phyloP scores from a whole-genome alignment of 1,140 invertebrate species.

The Globodera ellingtonae region DNA sequence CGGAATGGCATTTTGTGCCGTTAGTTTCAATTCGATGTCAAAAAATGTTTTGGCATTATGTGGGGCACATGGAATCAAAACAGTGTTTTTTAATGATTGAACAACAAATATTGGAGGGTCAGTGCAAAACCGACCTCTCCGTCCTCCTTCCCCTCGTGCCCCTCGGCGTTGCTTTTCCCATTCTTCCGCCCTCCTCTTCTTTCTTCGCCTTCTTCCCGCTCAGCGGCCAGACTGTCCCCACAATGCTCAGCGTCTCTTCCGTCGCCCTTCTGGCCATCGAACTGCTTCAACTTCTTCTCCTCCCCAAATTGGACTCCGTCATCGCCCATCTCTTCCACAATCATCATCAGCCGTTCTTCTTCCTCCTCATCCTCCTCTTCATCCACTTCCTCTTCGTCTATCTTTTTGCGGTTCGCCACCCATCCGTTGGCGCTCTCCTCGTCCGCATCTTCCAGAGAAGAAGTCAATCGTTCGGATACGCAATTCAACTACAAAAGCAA shows the following conservation, averaged over 20 bases:
- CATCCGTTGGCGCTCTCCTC: not conserved
- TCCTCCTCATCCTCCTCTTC: not conserved
- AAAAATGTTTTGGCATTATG: not conserved
- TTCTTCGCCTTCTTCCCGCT: not conserved
- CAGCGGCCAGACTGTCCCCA: not conserved
- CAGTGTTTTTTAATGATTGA: not conserved
- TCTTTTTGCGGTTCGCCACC: not conserved
- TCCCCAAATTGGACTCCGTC: not conserved
- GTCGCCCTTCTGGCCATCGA: not conserved
- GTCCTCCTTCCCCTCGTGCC: constrained; percentile 1
- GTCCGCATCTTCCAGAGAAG: not conserved
- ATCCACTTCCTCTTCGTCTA: not conserved
- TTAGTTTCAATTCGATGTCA: not conserved
- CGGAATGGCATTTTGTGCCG: not conserved
- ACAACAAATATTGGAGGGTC: no score
- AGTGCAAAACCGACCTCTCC: not conserved
- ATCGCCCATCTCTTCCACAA: not conserved
- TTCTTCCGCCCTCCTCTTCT: not conserved
- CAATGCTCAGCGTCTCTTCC: not conserved
- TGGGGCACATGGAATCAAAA: not conserved
- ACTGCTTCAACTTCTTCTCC: not conserved
- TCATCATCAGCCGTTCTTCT: not conserved
- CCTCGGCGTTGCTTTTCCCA: not conserved
- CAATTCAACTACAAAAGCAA: not conserved
- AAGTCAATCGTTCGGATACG: not conserved